Evolutionary conservation across 2,797 vertebrate species (phyloP).

Genomic region (Ispidina lecontei): DNA sequence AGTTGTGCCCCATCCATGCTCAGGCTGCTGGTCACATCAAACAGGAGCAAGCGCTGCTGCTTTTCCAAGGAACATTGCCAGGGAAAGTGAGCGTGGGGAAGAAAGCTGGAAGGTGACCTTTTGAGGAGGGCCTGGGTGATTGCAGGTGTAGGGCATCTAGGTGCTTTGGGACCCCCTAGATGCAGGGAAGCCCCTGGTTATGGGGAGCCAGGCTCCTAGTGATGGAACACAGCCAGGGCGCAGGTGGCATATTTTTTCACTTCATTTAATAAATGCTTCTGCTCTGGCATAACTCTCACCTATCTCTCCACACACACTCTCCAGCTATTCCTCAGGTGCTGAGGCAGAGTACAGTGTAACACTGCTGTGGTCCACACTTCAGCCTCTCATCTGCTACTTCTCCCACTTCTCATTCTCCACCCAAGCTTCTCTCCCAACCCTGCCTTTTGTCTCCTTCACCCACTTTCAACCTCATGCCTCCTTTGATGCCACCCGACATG

Average conservation of each 20-base stretch:
- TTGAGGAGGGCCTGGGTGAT: background rate
- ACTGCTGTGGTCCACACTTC: background rate
- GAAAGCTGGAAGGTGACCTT: background rate
- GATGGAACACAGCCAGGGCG: background rate
- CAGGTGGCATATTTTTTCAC: rapidly evolving
- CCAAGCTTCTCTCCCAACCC: constrained; percentile 67
- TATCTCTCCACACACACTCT: background rate
- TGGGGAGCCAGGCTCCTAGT: background rate
- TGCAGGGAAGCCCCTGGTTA: background rate
- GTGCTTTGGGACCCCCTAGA: background rate
- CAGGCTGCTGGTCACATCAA: rapidly evolving
- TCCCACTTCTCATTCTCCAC: constrained; percentile 55
- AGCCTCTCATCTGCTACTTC: constrained; percentile 42
- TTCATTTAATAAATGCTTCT: background rate
- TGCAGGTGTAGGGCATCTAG: rapidly evolving
- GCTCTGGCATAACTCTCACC: background rate
- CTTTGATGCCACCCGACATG: constrained; percentile 62
- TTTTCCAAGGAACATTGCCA: background rate
- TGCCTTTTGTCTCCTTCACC: constrained; percentile 71
- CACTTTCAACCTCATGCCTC: constrained; percentile 44
- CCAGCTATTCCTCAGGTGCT: background rate
- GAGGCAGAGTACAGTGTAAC: background rate
- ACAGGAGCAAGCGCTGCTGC: background rate
- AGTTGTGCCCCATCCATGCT: rapidly evolving
- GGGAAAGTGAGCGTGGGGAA: background rate